Base-by-base conservation (phyloP, 2,888 invertebrate genomes). In the Perdita meconis region DNA sequence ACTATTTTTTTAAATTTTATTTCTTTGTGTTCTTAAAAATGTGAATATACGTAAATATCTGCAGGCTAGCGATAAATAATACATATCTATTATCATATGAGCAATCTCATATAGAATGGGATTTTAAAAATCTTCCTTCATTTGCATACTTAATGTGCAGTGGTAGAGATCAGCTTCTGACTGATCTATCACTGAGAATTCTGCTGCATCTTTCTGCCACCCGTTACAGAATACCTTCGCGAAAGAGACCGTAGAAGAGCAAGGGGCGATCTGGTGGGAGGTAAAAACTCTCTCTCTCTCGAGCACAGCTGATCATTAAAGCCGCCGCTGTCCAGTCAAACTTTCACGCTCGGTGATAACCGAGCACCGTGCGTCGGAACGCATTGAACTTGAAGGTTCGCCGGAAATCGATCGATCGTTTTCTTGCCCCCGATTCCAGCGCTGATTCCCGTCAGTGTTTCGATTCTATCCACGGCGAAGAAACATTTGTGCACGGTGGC, bases 331-430 rank as follows among this genome's bases (percentile, higher is more conserved):
- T 90, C 89, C 90, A 90, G 90, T 90, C 88, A 89, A 89, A 91
- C 91, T 91, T 91, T 91, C 91, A 90, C 91, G 89, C 89, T 90
- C 86, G 84, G 86, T 80, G 81, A 88, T 89, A 90, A 88, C 87
- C 87, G 85, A 75, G 77, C 80, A 78, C 81, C 67, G 80, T 78
- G 71, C 76, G 79, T 77, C 69, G 67, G 63, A 63, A 66, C 73
- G n/a, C 65, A 59, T 22, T 53, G 51, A 64, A 74, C 73, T 75
- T 77, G 60, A 71, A 75, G 73, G 65, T 70, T 36, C 51, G 73
- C 44, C 67, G 50, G 55, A 65, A 64, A 67, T 51, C 69, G 60
- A 64, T 22, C 51, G 69, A 8, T 24, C 63, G 55, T 40, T 56
- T 50, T 30, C 22, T 36, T 30, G 4, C 34, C 4, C 8, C 8